Percentiles rank a stretch among this genome's conserved stretches.
These are phyloP conservation scores for Sitodiplosis mosellana DNA, from an alignment of 1,140 invertebrate species.

Conservation along the genomic window DNA sequence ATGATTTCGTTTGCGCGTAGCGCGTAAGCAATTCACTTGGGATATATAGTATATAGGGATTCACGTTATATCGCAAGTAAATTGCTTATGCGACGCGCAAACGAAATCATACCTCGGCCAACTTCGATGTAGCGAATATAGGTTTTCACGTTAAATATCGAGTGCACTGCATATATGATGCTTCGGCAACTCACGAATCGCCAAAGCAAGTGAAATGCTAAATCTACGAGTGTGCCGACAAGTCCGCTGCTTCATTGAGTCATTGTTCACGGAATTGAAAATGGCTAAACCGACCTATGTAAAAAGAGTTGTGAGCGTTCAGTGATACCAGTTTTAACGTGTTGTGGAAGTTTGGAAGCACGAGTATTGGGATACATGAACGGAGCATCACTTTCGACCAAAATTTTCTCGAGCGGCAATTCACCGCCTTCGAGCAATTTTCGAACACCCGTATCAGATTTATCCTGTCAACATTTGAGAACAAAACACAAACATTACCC, in stretches of 20 bases:
- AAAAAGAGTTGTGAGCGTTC: slow-evolving; percentile 43
- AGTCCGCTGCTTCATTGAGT: neutral
- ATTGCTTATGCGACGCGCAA: too few relatives aligned
- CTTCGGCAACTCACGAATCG: too few relatives aligned
- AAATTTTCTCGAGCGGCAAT: slow-evolving; percentile 62
- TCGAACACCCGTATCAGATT: slow-evolving; percentile 74
- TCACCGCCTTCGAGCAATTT: slow-evolving; percentile 60
- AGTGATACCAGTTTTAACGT: slow-evolving; percentile 72
- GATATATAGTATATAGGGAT: too few relatives aligned
- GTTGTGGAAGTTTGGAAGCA: slow-evolving; percentile 71
- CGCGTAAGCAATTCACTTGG: too few relatives aligned
- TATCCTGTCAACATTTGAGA: slow-evolving; percentile 45
- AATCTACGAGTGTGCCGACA: too few relatives aligned
- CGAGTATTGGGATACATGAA: slow-evolving; percentile 93
- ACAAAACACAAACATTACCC: slow-evolving; percentile 38
- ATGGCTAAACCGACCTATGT: slow-evolving; percentile 19
- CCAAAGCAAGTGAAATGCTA: too few relatives aligned
- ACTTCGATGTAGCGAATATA: too few relatives aligned
- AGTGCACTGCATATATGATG: too few relatives aligned
- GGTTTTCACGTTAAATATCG: too few relatives aligned
- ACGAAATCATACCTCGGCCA: too few relatives aligned
- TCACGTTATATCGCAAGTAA: too few relatives aligned
- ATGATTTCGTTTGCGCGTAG: neutral
- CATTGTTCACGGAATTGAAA: neutral
- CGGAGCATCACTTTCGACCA: slow-evolving; percentile 85